Percentiles rank a stretch among this genome's conserved stretches.
Evolutionary conservation across 2,888 invertebrate species (phyloP).

Genomic region (Tenthredo notha): DNA sequence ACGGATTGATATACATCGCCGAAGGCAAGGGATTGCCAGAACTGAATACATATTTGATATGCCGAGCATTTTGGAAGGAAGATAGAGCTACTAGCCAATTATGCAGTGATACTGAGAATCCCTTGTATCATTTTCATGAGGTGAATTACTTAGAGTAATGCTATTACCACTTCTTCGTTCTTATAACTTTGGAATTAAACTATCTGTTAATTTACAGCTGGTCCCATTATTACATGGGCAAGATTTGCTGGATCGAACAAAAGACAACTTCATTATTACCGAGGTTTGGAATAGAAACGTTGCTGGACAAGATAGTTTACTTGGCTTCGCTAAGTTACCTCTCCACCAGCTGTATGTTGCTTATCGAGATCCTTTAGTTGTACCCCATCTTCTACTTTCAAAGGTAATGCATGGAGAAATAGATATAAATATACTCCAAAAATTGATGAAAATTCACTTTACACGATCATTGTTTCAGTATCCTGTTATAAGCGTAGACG

Average conservation of each 20-base stretch:
- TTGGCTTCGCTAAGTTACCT: constrained; percentile 81
- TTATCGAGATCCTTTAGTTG: constrained; percentile 81
- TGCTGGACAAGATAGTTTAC: constrained; percentile 73
- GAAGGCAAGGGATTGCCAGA: constrained; percentile 78
- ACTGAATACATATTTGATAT: constrained; percentile 78
- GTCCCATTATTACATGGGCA: constrained; percentile 81
- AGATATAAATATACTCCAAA: constrained; percentile 10
- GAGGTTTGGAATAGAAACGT: constrained; percentile 80
- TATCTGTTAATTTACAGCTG: constrained; percentile 73
- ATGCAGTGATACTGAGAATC: constrained; percentile 76
- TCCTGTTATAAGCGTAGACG: constrained; percentile 83
- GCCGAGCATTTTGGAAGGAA: constrained; percentile 79
- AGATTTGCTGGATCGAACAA: constrained; percentile 80
- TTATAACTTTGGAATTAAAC: not conserved
- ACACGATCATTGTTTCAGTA: constrained; percentile 73
- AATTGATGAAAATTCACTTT: not conserved
- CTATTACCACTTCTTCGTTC: not conserved
- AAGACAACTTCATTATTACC: constrained; percentile 81
- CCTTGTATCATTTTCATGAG: constrained; percentile 79
- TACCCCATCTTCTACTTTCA: constrained; percentile 80
- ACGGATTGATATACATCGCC: constrained; percentile 79
- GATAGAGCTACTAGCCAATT: constrained; percentile 78
- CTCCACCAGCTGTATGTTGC: constrained; percentile 83
- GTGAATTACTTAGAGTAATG: constrained; percentile 65
- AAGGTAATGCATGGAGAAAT: constrained; percentile 76